A percentile compares a stretch with the other conserved stretches of the same genome.
Conservation (phyloP, 2,113 vertebrate genomes). For the Notothenia rossii region DNA sequence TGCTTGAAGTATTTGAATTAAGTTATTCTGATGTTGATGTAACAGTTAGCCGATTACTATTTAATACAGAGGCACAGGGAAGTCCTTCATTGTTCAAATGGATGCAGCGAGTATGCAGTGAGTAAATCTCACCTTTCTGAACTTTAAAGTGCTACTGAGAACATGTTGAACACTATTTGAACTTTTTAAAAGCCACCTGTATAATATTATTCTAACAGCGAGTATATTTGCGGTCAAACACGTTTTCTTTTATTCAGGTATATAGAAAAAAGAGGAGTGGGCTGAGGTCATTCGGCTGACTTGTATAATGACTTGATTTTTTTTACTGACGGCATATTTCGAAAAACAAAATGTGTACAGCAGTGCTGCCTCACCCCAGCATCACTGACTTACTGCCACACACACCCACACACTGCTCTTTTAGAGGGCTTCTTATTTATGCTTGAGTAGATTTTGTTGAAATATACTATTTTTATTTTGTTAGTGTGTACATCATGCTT, state of each 20-base stretch:
- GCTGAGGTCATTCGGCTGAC: constrained; percentile 15
- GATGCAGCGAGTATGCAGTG: constrained; percentile 1
- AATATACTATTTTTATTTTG: constrained; percentile 23
- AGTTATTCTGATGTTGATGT: constrained; percentile 58
- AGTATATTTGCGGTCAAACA: background rate
- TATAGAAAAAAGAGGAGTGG: background rate
- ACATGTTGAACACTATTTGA: background rate
- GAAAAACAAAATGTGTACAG: background rate
- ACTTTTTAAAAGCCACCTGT: constrained; percentile 7
- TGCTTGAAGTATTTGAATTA: constrained; percentile 69
- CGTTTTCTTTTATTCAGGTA: constrained; percentile 13
- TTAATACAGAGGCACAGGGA: constrained; percentile 62
- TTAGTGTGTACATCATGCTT: constrained; percentile 58
- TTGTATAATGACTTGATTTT: constrained; percentile 14
- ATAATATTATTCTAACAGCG: constrained; percentile 6
- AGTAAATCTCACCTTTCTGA: constrained; percentile 26
- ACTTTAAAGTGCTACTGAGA: constrained; percentile 56
- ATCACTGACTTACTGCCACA: constrained; percentile 25
- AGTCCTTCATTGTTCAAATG: constrained; percentile 50
- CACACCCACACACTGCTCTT: constrained; percentile 54
- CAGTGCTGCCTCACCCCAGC: background rate
- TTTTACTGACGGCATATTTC: background rate
- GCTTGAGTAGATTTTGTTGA: constrained; percentile 34
- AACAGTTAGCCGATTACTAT: constrained; percentile 39
- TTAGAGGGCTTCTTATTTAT: constrained; percentile 58